Base-by-base conservation (phyloP, 2,797 vertebrate genomes). In the Dipus sagitta region DNA sequence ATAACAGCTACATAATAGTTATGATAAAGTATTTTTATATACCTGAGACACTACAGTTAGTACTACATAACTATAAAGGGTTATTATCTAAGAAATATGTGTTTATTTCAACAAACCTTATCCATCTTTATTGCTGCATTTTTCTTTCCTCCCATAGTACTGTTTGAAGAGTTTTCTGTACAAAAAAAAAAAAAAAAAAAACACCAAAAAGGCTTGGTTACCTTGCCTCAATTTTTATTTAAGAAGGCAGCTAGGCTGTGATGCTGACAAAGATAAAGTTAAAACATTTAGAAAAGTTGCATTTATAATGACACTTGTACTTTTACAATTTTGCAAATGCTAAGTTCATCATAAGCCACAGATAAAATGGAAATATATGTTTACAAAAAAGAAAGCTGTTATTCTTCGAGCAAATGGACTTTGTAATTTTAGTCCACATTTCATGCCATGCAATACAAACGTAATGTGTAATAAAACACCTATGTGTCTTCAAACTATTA, bases 101-200 rank as follows among this genome's bases (percentile, higher is more conserved):
- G 23, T 88, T 90, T 86, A 93, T 92, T 84, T 97, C 81, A 97
- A 98, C 98, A 92, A 97, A 98, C 98, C 98, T 98, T 97, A 86
- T 96, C 97, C 92, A 94, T 97, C 96, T 97, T 98, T 95, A 93
- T 34, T 94, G 94, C 84, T 91, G 91, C 77, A 93, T 93, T 85
- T 87, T 97, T 96, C 97, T 96, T 98, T 96, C 95, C 95, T 94
- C 26, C 28, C 30, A 0, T 90, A 94, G 97, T 97, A 90, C 80
- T 88, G 93, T 74, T 71, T 75, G 96, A 96, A 97, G 96, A 92
- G 92, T 93, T 97, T 97, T 96, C 98, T 98, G 93, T 76, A 87
- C 47, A 94, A 95, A 97, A 75, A 96, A 52, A 97, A 32, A 96
- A 92, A 97, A 75, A 95, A 47, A n/a, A n/a, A n/a, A n/a, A n/a